Base-by-base conservation (phyloP, 37 sponge, comb jelly and placozoan genomes). In the Dysidea cf. avara region DNA sequence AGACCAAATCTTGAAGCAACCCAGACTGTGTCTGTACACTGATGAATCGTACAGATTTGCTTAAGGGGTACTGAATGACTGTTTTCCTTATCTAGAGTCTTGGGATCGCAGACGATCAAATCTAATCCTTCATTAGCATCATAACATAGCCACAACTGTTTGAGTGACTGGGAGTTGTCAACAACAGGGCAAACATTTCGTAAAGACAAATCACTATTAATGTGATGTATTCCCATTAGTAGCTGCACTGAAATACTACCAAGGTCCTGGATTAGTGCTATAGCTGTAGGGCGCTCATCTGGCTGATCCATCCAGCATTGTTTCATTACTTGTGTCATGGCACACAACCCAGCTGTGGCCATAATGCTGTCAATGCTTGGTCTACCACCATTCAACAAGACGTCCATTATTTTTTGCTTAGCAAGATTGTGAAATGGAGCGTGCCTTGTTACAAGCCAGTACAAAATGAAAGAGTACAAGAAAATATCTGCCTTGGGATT, bases 381-480 rank as follows among this genome's bases (percentile, higher is more conserved):
- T 17, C 77, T 56, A 26, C 74, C 82, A 16, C 69, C 74, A 16
- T 29, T 26, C 21, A 69, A 47, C 17, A 90, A 64, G 22, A 81
- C 76, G 29, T 38, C 9, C 21, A 81, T 52, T 5, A 90, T 81
- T n/a, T n/a, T n/a, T n/a, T n/a, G n/a, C n/a, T n/a, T n/a, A n/a
- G n/a, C n/a, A n/a, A n/a, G n/a, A n/a, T n/a, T n/a, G 39, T 66
- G 64, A 46, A 72, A 92, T 17, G 94, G 94, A 12, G 75, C 59
- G 22, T 86, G 49, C 14, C 85, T 73, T 0, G 89, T 73, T 14
- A 92, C 65, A 69, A 92, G 68, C 47, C 88, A 81, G 64, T 92
- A 92, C 32, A 92, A 77, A 21, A 92, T 63, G 86, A 92, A 88
- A 0, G 62, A 78, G 64, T 81, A 84, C 0, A 89, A 86, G 78